phyloP scores from a whole-genome alignment of 2,113 vertebrate species.

The Polyodon spathula region DNA sequence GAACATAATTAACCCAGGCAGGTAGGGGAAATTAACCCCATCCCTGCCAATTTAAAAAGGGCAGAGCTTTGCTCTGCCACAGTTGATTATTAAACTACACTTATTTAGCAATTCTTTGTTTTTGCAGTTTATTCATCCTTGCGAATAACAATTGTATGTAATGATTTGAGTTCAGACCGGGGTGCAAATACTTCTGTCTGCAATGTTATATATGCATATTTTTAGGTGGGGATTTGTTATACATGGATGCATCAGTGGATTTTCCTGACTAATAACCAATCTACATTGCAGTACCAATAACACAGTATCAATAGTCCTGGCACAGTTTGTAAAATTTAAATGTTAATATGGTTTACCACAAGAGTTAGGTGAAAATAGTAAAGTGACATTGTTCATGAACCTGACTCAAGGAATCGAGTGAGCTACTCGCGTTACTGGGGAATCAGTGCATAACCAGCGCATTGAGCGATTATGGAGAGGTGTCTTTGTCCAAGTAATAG shows the following conservation, averaged over 20 bases:
- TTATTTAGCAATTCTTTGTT: too few species aligned
- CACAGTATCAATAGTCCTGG: neutral
- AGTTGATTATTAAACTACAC: too few species aligned
- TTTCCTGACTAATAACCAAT: neutral
- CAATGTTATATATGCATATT: neutral
- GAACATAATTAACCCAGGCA: too few species aligned
- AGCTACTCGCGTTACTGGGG: neutral
- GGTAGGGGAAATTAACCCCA: too few species aligned
- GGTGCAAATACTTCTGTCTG: too few species aligned
- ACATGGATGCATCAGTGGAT: neutral
- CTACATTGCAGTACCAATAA: neutral
- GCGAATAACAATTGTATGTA: too few species aligned
- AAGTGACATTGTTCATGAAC: neutral
- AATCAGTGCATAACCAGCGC: neutral
- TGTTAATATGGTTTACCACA: conserved; percentile 2
- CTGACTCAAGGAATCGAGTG: neutral
- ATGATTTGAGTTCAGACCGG: too few species aligned
- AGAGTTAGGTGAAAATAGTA: conserved; percentile 2
- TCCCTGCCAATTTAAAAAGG: too few species aligned
- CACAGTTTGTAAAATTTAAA: neutral
- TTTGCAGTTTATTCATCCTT: too few species aligned
- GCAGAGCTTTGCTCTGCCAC: too few species aligned
- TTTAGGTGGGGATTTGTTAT: neutral
- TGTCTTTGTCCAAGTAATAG: neutral
- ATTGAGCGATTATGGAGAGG: neutral